These are phyloP conservation scores for Blomia tropicalis DNA, from an alignment of 2,888 invertebrate genomes.

Conservation along the genomic window DNA sequence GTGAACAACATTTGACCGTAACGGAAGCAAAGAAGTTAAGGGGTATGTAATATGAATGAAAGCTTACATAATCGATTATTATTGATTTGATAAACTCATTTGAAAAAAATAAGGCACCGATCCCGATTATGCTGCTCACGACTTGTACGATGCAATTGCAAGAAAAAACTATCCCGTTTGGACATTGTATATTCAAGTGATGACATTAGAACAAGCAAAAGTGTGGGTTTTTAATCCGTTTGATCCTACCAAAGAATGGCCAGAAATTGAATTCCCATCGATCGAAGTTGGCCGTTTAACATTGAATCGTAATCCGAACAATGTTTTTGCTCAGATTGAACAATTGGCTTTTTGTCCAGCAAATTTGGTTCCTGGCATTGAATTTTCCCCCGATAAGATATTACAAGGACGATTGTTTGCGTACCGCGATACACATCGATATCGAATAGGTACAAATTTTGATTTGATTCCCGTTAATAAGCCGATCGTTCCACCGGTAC, in stretches of 20 bases:
- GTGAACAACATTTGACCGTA: conserved; percentile 58
- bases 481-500: conserved; percentile 44
- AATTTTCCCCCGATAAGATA: conserved; percentile 85
- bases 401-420: conserved; percentile 66
- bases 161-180: conserved; percentile 48
- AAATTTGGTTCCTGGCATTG: conserved; percentile 77
- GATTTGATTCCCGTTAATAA: conserved; percentile 88
- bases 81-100: conserved; percentile 36
- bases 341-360: conserved; percentile 79
- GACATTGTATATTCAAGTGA: conserved; percentile 59
- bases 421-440: conserved; percentile 78
- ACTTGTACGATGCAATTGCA: conserved; percentile 73
- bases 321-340: conserved; percentile 85
- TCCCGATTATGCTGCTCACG: conserved; percentile 74
- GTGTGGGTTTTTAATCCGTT: conserved; percentile 70
- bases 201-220: conserved; percentile 73
- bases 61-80: conserved; percentile 34
- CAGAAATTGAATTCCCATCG: conserved; percentile 66
- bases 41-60: conserved; percentile 38
- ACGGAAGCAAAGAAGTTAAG: conserved; percentile 53
- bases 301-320: conserved; percentile 69
- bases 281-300: conserved; percentile 72
- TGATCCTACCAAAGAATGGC: conserved; percentile 81
- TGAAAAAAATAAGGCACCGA: conserved; percentile 38
- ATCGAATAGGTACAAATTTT: conserved; percentile 69